Evolutionary conservation across 37 sponge, comb jelly and placozoan genomes (phyloP).

Genomic region (Axinella damicornis): DNA sequence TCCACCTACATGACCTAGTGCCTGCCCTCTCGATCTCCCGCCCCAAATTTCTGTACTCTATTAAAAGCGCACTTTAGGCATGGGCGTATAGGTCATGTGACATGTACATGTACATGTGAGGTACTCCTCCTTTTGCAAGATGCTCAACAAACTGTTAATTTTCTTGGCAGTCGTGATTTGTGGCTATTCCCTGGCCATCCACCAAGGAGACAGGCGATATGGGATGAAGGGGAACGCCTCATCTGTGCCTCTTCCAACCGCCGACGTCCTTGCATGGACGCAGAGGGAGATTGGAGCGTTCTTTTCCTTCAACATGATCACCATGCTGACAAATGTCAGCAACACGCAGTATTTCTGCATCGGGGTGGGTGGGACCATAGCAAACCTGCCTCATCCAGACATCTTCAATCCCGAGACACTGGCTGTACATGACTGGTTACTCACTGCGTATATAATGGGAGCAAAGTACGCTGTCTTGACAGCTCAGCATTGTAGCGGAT

Average conservation of each 20-base stretch:
- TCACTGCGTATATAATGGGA: conserved; percentile 25
- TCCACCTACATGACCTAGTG: too few relatives aligned
- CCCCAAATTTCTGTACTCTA: too few relatives aligned
- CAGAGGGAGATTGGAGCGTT: conserved; percentile 55
- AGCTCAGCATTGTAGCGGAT: conserved; percentile 77
- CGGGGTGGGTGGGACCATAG: conserved; percentile 47
- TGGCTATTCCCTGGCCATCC: too few relatives aligned
- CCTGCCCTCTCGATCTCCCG: too few relatives aligned
- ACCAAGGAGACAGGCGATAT: too few relatives aligned
- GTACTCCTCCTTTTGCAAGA: too few relatives aligned
- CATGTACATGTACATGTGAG: too few relatives aligned
- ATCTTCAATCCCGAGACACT: conserved; percentile 39
- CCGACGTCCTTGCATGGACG: conserved; percentile 60
- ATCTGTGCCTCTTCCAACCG: conserved; percentile 21
- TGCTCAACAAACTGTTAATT: too few relatives aligned
- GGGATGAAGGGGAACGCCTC: too few relatives aligned
- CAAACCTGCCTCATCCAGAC: conserved; percentile 25
- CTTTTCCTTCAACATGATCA: conserved; percentile 63
- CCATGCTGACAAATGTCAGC: conserved; percentile 9
- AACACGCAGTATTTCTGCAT: conserved; percentile 65
- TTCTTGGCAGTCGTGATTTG: too few relatives aligned
- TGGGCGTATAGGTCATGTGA: too few relatives aligned
- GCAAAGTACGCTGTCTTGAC: conserved; percentile 65
- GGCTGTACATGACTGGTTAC: conserved; percentile 51
- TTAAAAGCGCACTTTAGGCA: too few relatives aligned